A percentile compares a stretch with the other conserved stretches of the same genome.
phyloP scores from a whole-genome alignment of 2,888 invertebrate species.

The Sinelater perroti region DNA sequence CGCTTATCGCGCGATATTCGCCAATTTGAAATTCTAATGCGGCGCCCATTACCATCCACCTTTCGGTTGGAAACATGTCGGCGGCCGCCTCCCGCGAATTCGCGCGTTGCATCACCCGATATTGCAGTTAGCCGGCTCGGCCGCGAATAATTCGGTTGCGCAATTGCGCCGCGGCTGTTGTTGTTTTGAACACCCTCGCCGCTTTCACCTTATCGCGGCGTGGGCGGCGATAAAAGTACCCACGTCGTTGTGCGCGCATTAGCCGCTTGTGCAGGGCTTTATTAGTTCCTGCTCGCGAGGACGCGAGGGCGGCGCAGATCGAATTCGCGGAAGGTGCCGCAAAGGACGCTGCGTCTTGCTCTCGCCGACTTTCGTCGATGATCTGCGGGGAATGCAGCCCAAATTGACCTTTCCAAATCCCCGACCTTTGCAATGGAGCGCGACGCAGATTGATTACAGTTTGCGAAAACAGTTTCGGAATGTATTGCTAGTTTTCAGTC shows the following conservation, averaged over 20 bases:
- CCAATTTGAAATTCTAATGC: background rate
- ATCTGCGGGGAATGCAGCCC: slow-evolving; percentile 1
- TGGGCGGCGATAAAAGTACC: slow-evolving; percentile 11
- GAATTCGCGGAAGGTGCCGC: background rate
- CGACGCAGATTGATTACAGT: slow-evolving; percentile 6
- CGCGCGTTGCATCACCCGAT: background rate
- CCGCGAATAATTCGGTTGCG: background rate
- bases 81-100: background rate
- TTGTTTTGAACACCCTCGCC: slow-evolving; percentile 5
- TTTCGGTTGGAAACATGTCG: background rate
- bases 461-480: slow-evolving; percentile 2
- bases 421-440: background rate
- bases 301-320: slow-evolving; percentile 4
- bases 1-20: background rate
- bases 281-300: slow-evolving; percentile 13
- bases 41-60: background rate
- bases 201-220: slow-evolving; percentile 6
- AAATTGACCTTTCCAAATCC: background rate
- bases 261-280: background rate
- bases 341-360: background rate
- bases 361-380: background rate
- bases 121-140: slow-evolving; percentile 1
- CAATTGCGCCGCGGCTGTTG: background rate
- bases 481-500: too few relatives aligned
- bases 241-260: slow-evolving; percentile 4